These are phyloP conservation scores for Staurois parvus DNA, from an alignment of 2,797 vertebrate species.

Conservation along the genomic window DNA sequence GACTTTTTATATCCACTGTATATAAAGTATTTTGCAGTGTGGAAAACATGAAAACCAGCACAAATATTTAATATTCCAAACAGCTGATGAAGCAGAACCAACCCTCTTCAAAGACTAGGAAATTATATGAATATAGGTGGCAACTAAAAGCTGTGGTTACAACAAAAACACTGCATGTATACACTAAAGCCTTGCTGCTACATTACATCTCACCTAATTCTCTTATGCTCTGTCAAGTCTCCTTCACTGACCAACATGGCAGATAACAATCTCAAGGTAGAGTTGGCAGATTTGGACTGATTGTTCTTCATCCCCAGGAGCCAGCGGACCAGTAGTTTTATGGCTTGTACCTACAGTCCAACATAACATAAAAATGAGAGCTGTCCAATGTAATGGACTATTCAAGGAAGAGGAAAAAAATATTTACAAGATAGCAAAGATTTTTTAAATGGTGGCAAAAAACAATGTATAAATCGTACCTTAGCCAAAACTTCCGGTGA, in stretches of 20 bases:
- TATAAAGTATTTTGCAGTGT: no score
- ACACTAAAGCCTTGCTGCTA: no score
- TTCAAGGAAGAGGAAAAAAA: background rate
- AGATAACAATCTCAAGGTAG: slow-evolving; percentile 93
- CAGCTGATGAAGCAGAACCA: no score
- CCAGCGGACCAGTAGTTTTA: slow-evolving; percentile 97
- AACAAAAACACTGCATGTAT: no score
- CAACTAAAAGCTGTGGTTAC: no score
- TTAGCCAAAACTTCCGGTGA: slow-evolving; percentile 94
- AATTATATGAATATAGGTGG: no score
- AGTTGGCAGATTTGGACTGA: slow-evolving; percentile 97
- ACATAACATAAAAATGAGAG: background rate
- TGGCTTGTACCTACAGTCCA: slow-evolving; percentile 90
- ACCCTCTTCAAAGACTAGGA: no score
- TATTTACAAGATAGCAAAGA: background rate
- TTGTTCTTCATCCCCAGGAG: slow-evolving; percentile 99
- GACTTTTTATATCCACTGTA: no score
- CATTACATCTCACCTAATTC: slow-evolving; percentile 87
- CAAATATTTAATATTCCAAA: no score
- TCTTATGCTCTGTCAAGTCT: slow-evolving; percentile 97
- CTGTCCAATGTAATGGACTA: background rate
- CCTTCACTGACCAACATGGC: slow-evolving; percentile 98
- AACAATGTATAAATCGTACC: slow-evolving; percentile 66
- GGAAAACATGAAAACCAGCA: no score
- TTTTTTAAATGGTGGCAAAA: background rate